Base-by-base conservation (phyloP, 2,888 invertebrate genomes). In the Dendrolimus houi region DNA sequence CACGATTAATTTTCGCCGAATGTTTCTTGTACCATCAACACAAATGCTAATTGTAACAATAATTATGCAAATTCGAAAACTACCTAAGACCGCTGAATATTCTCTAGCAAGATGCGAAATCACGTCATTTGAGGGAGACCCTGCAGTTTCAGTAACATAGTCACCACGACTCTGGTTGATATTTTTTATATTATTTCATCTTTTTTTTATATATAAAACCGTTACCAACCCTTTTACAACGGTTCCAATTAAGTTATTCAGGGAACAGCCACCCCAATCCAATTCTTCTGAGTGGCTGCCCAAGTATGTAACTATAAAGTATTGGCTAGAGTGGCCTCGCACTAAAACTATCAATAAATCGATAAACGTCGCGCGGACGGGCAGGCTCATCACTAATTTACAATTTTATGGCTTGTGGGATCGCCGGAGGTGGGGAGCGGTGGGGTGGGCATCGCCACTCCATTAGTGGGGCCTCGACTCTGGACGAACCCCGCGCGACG, bases 371-470 rank as follows among this genome's bases (percentile, higher is more conserved):
- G 83, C 76, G 74, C 69, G 72, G 68, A 71, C 75, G 74, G 75
- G 83, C 75, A 77, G 83, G 84, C 82, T 89, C 89, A 90, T 90
- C 89, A 89, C 83, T 88, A 89, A 90, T 90, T 90, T 89, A 90
- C 87, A 87, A 87, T 90, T 90, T 90, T 88, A 89, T 88, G 88
- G 89, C 85, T 81, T 81, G 87, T 78, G 87, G 87, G 85, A 79
- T 70, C 73, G 67, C 61, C 69, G 73, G 72, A 68, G 68, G 74
- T 74, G 77, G 73, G 72, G 69, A 68, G 74, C 74, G 77, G 74
- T 61, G 68, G 72, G 67, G 72, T 72, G 73, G 67, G 63, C 60
- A 69, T 74, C 68, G 71, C 73, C 78, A 79, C 83, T 86, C 85
- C 86, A 86, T 87, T 87, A 87, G 85, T 80, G 74, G 71, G 66